Evolutionary conservation across 2,113 vertebrate genomes (phyloP).

Genomic region (Megatriorchis doriae): DNA sequence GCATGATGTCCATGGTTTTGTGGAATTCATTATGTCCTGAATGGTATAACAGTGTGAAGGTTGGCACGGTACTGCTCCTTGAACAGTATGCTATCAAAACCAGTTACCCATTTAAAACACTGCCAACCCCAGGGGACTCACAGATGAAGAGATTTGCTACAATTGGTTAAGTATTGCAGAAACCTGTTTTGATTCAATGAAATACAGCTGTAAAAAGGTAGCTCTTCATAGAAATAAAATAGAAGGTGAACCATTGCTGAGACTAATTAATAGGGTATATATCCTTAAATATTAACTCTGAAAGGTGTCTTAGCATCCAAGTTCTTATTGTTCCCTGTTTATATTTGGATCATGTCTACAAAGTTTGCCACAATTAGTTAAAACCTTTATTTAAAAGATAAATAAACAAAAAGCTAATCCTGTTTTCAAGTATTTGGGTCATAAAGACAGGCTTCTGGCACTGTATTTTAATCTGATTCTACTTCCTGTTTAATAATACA

Average conservation of each 20-base stretch:
- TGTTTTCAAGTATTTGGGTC: neutral
- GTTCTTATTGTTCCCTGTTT: neutral
- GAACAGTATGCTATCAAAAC: constrained; percentile 82
- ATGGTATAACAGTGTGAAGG: constrained; percentile 84
- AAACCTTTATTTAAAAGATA: neutral
- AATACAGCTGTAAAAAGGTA: neutral
- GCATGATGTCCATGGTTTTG: constrained; percentile 86
- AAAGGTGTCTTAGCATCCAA: neutral
- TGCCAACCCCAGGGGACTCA: constrained; percentile 77
- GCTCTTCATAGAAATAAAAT: neutral
- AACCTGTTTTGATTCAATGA: neutral
- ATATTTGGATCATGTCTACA: neutral
- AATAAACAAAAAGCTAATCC: neutral
- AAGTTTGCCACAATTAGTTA: neutral
- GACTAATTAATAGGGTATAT: neutral
- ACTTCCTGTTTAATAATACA: neutral
- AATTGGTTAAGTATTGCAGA: constrained; percentile 78
- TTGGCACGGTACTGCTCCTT: constrained; percentile 84
- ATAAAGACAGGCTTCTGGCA: neutral
- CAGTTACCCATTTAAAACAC: constrained; percentile 80
- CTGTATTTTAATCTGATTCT: neutral
- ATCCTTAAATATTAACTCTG: neutral
- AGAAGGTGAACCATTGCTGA: neutral
- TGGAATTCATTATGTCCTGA: constrained; percentile 89
- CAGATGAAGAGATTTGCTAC: constrained; percentile 79